Base-by-base conservation (phyloP, 2,113 vertebrate genomes). In the Colossoma macropomum region DNA sequence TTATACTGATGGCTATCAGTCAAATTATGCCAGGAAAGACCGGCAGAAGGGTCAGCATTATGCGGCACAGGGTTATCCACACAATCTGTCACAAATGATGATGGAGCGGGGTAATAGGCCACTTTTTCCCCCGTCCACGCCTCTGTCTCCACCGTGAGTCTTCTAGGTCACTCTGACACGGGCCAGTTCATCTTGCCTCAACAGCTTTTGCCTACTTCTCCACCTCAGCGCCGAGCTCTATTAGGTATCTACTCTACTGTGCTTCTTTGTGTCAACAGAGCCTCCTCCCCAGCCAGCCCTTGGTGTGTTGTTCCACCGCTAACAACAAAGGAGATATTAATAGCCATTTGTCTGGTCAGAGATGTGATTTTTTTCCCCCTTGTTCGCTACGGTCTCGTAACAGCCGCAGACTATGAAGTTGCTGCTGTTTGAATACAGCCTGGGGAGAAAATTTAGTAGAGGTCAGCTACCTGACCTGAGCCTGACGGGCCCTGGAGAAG, bases 1-100 rank as follows among this genome's bases (percentile, higher is more conserved):
- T 93, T 89, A 82, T 89, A 92, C 87, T 86, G 93, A 94, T 77
- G 6, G 90, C 90, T 92, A 94, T 93, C 92, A 90, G 92, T 94
- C 91, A 88, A 78, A 90, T 89, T 90, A 90, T 90, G 88, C 92
- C 94, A 90, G 87, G 91, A 89, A 93, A 89, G 87, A 86, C 88
- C 86, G 90, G 86, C 86, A 93, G 91, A 72, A 45, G 87, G 91
- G 89, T 86, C 88, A 89, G 89, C 91, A 80, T 85, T 91, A 90
- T 93, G 92, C 90, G 90, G 25, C 73, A 90, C 84, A 65, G 60
- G 80, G 84, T 92, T 89, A 89, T 92, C 92, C 91, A 59, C 89
- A 87, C 86, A 79, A 88, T 81, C 86, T 90, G 92, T 91, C 92
- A 91, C 80, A 91, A 90, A 92, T 87, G 88, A 91, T 93, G 92